Base-by-base conservation (phyloP, 1,140 invertebrate genomes). In the Drosophila tropicalis region DNA sequence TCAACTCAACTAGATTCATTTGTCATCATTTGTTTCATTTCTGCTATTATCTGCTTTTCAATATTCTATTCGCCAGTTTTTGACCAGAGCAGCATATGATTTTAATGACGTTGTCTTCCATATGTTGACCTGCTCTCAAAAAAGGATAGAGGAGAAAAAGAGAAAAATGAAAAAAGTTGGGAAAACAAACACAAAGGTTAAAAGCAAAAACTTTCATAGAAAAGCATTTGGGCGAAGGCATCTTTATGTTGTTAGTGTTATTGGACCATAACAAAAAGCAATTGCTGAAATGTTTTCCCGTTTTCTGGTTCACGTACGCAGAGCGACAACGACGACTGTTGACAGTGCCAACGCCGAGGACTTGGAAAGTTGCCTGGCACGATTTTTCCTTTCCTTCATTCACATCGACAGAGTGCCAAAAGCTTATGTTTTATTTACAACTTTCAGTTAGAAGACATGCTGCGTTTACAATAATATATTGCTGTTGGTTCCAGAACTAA, bases 51-150 rank as follows among this genome's bases (percentile, higher is more conserved):
- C 56, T 58, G 32, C 7, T 39, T 58, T 58, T 39, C 39, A 57
- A 54, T 13, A 39, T 58, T 34, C 32, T 47, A 41, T 58, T 41
- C 22, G 67, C 40, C 71, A 57, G 74, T 73, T 78, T 78, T 75
- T 78, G 75, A 75, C 68, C 64, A 65, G 7, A 60, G 72, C 72
- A 79, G 19, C 76, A 76, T 72, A 79, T 79, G 76, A 79, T 68
- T 79, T 79, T 79, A 79, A 79, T 79, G 76, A 79, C 44, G 62
- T 51, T 51, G 44, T 62, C 54, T 72, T 58, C 61, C 15, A 58
- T 39, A 19, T 57, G 55, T 34, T 58, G 56, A 34, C 19, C 25
- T 40, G 54, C 58, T 62, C 34, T 29, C 19, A 19, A 61, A 19
- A 15, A 41, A 10, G 12, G 36, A 39, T 39, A 13, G 12, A 39